phyloP scores from a whole-genome alignment of 2,797 vertebrate species.

The Rhabdomys pumilio region DNA sequence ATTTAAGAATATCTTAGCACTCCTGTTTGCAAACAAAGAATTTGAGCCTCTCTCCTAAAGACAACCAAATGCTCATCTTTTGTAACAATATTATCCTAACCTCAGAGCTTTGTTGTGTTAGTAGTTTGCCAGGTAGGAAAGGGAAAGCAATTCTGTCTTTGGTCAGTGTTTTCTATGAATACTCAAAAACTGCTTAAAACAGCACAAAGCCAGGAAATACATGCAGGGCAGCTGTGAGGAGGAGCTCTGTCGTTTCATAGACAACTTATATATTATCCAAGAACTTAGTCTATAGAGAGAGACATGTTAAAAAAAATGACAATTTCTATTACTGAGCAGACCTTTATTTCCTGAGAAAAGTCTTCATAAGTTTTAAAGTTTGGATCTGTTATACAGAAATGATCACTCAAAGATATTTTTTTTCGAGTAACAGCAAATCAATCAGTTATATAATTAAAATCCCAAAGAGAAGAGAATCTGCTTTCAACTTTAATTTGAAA shows the following conservation, averaged over 20 bases:
- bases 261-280: neutral
- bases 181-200: neutral
- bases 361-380: conserved; percentile 11
- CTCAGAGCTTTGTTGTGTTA: neutral
- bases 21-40: neutral
- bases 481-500: conserved; percentile 32
- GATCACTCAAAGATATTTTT: neutral
- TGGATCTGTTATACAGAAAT: conserved; percentile 3
- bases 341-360: neutral
- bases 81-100: neutral
- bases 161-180: neutral
- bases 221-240: neutral
- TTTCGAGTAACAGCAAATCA: neutral
- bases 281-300: neutral
- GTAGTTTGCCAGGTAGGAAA: neutral
- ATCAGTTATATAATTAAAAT: neutral
- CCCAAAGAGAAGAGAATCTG: neutral
- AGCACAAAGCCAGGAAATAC: neutral
- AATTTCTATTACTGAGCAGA: neutral
- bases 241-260: neutral
- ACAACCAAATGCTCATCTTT: neutral
- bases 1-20: neutral
- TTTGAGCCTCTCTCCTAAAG: neutral
- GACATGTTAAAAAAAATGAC: neutral
- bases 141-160: neutral